A percentile compares a stretch with the other conserved stretches of the same genome.
Conservation (phyloP, 2,113 vertebrate species). For the Ammodramus savannarum region DNA sequence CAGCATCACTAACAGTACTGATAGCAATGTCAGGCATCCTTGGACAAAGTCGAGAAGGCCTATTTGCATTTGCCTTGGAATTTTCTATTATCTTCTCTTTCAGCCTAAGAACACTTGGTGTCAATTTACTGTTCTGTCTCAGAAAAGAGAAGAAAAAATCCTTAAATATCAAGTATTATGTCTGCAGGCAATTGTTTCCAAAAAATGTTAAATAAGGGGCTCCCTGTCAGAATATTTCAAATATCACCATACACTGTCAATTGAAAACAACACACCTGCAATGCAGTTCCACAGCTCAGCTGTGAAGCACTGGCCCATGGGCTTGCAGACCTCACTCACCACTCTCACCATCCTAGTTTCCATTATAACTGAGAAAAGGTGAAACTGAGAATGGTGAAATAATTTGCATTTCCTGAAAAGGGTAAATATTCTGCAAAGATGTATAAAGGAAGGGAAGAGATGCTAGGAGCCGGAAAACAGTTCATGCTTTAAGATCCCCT, state of each 20-base stretch:
- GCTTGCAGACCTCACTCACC: neutral
- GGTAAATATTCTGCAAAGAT: neutral
- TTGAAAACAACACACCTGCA: neutral
- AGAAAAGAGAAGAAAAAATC: neutral
- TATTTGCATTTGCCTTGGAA: neutral
- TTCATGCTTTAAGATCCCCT: neutral
- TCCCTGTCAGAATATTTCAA: neutral
- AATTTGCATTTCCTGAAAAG: neutral
- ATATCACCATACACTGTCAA: neutral
- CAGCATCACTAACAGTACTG: neutral
- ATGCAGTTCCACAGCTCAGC: neutral
- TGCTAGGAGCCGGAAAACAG: neutral
- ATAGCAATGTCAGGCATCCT: neutral
- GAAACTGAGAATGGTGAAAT: neutral
- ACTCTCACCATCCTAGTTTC: neutral
- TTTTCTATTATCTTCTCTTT: neutral
- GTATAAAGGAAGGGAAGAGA: neutral
- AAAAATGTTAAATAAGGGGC: neutral
- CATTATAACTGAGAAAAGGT: neutral
- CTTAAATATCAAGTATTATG: neutral
- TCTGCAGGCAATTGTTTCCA: neutral
- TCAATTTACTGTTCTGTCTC: neutral
- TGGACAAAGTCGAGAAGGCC: neutral
- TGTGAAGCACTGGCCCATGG: neutral
- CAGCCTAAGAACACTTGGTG: neutral